Percentiles rank a stretch among this genome's conserved stretches.
These are phyloP conservation scores for Nilaparvata lugens DNA, from an alignment of 1,140 invertebrate species.

Conservation along the genomic window DNA sequence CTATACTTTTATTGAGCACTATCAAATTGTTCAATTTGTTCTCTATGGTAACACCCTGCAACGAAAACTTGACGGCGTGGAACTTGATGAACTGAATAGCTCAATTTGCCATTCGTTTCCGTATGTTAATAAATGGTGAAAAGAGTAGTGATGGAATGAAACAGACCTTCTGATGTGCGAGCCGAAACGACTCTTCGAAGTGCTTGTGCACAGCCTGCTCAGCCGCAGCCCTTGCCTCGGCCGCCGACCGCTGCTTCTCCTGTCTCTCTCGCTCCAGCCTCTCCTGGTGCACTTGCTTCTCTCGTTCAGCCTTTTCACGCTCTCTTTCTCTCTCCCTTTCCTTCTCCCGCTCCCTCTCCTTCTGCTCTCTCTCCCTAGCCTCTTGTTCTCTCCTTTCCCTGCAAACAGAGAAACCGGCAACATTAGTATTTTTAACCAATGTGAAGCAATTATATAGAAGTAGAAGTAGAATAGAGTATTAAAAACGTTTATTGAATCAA, in stretches of 20 bases:
- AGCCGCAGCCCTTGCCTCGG: slow-evolving; percentile 53
- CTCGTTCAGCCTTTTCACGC: slow-evolving; percentile 38
- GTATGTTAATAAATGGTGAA: no score
- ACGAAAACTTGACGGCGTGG: no score
- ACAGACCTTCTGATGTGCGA: slow-evolving; percentile 72
- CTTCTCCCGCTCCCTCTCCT: slow-evolving; percentile 39
- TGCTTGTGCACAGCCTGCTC: slow-evolving; percentile 78
- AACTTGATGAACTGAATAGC: no score
- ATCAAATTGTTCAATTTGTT: no score
- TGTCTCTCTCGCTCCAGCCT: slow-evolving; percentile 40
- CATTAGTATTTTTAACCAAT: no score
- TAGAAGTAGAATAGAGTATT: no score
- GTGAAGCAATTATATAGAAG: no score
- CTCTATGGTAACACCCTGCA: no score
- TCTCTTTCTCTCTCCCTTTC: slow-evolving; percentile 36
- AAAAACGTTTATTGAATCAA: no score
- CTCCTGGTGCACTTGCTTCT: slow-evolving; percentile 40
- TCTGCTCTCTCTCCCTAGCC: slow-evolving; percentile 30
- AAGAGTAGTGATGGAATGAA: slow-evolving; percentile 17
- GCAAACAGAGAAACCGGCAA: slow-evolving; percentile 14
- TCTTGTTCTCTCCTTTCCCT: slow-evolving; percentile 38
- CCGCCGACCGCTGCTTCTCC: slow-evolving; percentile 46
- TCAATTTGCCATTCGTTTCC: no score
- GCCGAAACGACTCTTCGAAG: slow-evolving; percentile 77
- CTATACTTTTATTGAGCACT: no score